Conservation (phyloP, 2,113 vertebrate genomes). For the Lophura nycthemera region DNA sequence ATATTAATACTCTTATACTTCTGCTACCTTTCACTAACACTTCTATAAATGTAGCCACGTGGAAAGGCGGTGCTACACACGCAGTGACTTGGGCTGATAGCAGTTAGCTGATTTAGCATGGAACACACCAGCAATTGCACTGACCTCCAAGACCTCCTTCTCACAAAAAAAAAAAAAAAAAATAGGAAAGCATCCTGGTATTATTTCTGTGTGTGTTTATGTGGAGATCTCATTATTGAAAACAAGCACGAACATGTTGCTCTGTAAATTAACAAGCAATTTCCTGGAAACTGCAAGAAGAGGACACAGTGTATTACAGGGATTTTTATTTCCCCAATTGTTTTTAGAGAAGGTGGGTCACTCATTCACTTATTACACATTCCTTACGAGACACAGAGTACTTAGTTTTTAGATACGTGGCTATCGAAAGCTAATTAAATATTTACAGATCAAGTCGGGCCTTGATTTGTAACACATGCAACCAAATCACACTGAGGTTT, state of each 20-base stretch:
- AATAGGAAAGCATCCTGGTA: neutral
- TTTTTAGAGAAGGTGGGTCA: neutral
- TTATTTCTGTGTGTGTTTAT: neutral
- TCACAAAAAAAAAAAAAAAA: neutral
- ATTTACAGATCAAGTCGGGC: neutral
- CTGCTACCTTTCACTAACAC: neutral
- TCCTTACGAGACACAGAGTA: neutral
- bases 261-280: neutral
- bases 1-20: neutral
- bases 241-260: neutral
- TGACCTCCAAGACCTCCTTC: neutral
- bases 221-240: neutral
- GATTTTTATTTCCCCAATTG: neutral
- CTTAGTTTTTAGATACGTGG: neutral
- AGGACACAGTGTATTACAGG: neutral
- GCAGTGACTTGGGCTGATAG: neutral
- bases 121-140: neutral
- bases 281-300: neutral
- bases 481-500: neutral
- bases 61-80: neutral
- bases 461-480: conserved; percentile 4
- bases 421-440: neutral
- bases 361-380: neutral
- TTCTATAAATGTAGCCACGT: neutral
- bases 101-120: rapidly evolving